These are phyloP conservation scores for Aplysia californica DNA, from an alignment of 1,140 invertebrate species.

Conservation along the genomic window DNA sequence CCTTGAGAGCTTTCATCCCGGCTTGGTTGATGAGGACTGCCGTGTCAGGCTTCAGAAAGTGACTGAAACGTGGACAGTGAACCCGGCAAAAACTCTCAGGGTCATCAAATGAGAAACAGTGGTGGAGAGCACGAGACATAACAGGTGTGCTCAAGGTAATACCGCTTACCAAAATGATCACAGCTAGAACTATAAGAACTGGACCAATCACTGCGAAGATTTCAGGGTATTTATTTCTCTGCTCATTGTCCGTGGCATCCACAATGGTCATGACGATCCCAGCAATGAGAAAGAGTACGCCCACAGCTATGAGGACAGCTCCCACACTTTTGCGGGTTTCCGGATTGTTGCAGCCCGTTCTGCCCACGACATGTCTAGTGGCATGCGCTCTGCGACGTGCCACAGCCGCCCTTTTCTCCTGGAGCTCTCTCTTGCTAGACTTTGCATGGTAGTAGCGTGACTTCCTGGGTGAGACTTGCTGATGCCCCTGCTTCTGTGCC, in stretches of 20 bases:
- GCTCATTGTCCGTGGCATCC: constrained; percentile 1
- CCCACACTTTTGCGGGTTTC: constrained; percentile 17
- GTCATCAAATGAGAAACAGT: constrained; percentile 12
- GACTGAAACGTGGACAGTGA: constrained; percentile 1
- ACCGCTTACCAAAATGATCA: constrained; percentile 8
- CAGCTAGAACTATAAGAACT: neutral
- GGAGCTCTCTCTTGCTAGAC: no score
- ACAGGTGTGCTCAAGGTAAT: neutral
- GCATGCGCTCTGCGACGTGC: no score
- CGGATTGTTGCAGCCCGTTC: constrained; percentile 9
- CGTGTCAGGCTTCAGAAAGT: constrained; percentile 12
- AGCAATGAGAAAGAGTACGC: constrained; percentile 23
- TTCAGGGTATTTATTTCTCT: constrained; percentile 7
- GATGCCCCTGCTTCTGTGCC: no score
- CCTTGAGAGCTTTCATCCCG: constrained; percentile 17
- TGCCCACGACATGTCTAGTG: no score
- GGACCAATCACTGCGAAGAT: constrained; percentile 11
- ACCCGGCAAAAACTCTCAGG: constrained; percentile 19
- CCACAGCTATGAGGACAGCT: constrained; percentile 8
- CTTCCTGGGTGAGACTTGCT: no score
- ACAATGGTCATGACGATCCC: constrained; percentile 30
- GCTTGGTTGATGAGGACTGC: neutral
- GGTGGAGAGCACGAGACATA: neutral
- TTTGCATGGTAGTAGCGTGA: no score
- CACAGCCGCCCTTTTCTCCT: no score